Evolutionary conservation across 2,888 invertebrate genomes (phyloP), one percentile per base, ranked within the genome.

Genomic region (Epicampocera succincta): DNA sequence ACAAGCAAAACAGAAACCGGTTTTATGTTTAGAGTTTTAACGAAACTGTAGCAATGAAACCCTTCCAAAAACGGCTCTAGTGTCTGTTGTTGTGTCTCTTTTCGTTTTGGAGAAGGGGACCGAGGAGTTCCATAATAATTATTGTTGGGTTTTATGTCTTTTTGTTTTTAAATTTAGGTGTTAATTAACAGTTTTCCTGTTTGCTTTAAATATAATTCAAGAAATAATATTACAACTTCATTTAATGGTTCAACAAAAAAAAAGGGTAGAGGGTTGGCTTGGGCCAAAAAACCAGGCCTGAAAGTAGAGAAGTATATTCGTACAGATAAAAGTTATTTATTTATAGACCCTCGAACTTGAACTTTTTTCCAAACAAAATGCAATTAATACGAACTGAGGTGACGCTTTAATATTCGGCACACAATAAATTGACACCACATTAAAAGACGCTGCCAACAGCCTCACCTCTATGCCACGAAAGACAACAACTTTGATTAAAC

Each of bases 81-180:
- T 69, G n/a, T 46, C 33, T 21, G 17, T 40, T 56, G 17, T 42
- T 33, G 46, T 19, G n/a, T 12, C 9, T 42, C 65, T 56, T 61
- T 15, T 60, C n/a, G 44, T 13, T 15, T 46, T 40, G 58, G 40
- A n/a, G 13, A 13, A 13, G 11, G 13, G 9, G 12, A n/a, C 1
- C 13, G 13, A 11, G 38, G 13, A n/a, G 3, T 19, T 13, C 11
- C 33, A 33, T 33, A 33, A 33, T 9, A 33, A 33, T 33, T 33
- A 9, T 9, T n/a, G n/a, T 60, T 50, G 19, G 40, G 17, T 52
- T 69, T 69, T 65, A 77, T 74, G 58, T 58, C 58, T 17, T 73
- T 73, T 73, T 60, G 8, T 33, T 33, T 78, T 78, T 74, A 42
- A 78, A 74, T 82, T 78, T 69, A 71, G 60, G 78, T 74, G 82